phyloP scores from a whole-genome alignment of 1,140 invertebrate species.

The Zelostemma sp. region DNA sequence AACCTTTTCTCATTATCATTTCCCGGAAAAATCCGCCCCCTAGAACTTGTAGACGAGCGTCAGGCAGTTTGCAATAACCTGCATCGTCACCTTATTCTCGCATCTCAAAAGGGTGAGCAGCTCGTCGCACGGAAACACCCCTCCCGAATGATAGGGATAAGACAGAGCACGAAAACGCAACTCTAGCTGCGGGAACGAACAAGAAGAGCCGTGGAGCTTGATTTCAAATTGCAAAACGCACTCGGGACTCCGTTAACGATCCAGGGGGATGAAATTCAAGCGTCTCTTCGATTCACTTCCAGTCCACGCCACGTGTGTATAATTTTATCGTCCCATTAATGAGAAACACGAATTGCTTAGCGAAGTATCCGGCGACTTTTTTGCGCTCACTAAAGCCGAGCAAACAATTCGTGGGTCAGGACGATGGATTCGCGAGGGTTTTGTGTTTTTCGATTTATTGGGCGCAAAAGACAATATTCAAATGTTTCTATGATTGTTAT shows the following conservation, averaged over 20 bases:
- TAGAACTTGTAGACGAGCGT: slow-evolving; percentile 11
- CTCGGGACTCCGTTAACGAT: slow-evolving; percentile 56
- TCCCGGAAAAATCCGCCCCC: slow-evolving; percentile 13
- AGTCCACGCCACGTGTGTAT: slow-evolving; percentile 28
- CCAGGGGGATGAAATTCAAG: slow-evolving; percentile 35
- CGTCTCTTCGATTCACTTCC: slow-evolving; percentile 40
- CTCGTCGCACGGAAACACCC: neutral
- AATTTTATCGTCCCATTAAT: neutral
- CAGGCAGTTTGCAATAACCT: slow-evolving; percentile 33
- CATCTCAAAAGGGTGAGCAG: slow-evolving; percentile 2
- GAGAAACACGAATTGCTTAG: slow-evolving; percentile 1
- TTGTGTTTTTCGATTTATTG: no score
- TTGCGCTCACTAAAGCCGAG: neutral
- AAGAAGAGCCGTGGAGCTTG: slow-evolving; percentile 35
- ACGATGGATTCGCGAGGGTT: no score
- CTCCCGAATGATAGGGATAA: slow-evolving; percentile 11
- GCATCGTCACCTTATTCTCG: slow-evolving; percentile 16
- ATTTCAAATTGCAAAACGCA: slow-evolving; percentile 57
- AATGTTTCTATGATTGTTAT: neutral
- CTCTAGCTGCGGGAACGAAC: slow-evolving; percentile 22
- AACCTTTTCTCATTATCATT: slow-evolving; percentile 30
- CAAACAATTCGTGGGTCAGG: no score
- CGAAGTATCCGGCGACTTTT: neutral
- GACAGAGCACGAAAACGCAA: slow-evolving; percentile 18
- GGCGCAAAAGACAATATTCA: neutral